Evolutionary conservation across 2,113 vertebrate genomes (phyloP), one percentile per base, ranked within the genome.

Genomic region (Hylia prasina): DNA sequence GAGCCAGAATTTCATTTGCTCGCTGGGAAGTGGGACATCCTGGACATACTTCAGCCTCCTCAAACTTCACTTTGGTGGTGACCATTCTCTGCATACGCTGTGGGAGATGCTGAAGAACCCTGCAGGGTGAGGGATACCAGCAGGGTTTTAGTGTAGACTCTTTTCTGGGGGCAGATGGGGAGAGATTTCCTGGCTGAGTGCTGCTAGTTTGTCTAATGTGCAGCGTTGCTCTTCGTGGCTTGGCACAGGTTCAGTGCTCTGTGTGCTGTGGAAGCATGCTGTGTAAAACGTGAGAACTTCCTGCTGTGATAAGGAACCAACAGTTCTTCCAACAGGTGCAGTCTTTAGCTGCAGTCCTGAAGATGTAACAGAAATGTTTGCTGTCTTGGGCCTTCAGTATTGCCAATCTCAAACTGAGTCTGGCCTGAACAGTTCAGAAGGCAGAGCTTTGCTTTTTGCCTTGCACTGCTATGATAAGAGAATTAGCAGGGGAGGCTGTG

Each of bases 271-370:
- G 91, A 39, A 66, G 25, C 81, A 13, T 0, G 0, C 84, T 66
- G 78, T 48, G 78, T 23, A 39, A 18, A 87, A 91, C 5, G 15
- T 68, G 93, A 91, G 84, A 82, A 16, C 82, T 82, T 82, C 90
- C 81, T 63, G 69, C 94, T 71, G 50, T 3, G 83, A 14, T 44
- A 20, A 40, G 72, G 83, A 89, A 30, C 60, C 80, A 45, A 15
- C 70, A 61, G 94, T 89, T 79, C 92, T 87, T 68, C 65, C n/a
- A 71, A 11, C 96, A 93, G 92, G 89, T 87, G 83, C 94, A 89
- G 57, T 82, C 51, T 47, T 87, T 35, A 66, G 37, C 85, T 82
- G 69, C 65, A 20, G 58, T 28, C n/a, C 47, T 57, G 23, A 25
- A 60, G 73, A 51, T 0, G 2, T 39, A 28, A 61, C 50, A 54